phyloP scores from a whole-genome alignment of 2,113 vertebrate species.

The Phylloscopus whistleri region DNA sequence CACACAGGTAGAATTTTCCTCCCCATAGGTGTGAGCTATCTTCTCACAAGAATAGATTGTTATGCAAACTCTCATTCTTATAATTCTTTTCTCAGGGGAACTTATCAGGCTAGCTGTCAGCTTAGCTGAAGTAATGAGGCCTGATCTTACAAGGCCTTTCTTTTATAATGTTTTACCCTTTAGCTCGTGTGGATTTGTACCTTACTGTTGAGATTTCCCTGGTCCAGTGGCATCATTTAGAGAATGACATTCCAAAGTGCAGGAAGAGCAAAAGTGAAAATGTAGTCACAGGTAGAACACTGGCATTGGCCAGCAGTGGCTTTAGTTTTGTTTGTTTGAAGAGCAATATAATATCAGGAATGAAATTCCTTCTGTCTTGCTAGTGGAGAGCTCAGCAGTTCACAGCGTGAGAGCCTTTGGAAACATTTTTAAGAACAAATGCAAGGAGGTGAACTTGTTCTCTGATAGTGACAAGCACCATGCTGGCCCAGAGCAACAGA shows the following conservation, averaged over 20 bases:
- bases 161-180: not conserved
- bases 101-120: not conserved
- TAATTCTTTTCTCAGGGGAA: not conserved
- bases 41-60: not conserved
- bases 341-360: not conserved
- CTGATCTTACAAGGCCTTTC: not conserved
- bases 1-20: not conserved
- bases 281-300: not conserved
- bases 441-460: not conserved
- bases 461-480: rapidly evolving
- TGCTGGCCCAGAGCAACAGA: not conserved
- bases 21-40: not conserved
- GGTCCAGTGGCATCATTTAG: not conserved
- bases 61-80: not conserved
- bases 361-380: not conserved
- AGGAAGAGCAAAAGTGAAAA: not conserved
- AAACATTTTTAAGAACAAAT: not conserved
- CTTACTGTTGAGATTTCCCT: not conserved
- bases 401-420: not conserved
- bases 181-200: not conserved
- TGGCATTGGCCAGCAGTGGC: not conserved
- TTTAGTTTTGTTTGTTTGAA: not conserved
- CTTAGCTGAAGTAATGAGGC: not conserved
- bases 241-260: not conserved
- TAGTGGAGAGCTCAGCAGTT: not conserved